A percentile compares a stretch with the other conserved stretches of the same genome.
Evolutionary conservation across 2,113 vertebrate species (phyloP).

Genomic region (Boulengeromyrus knoepffleri): DNA sequence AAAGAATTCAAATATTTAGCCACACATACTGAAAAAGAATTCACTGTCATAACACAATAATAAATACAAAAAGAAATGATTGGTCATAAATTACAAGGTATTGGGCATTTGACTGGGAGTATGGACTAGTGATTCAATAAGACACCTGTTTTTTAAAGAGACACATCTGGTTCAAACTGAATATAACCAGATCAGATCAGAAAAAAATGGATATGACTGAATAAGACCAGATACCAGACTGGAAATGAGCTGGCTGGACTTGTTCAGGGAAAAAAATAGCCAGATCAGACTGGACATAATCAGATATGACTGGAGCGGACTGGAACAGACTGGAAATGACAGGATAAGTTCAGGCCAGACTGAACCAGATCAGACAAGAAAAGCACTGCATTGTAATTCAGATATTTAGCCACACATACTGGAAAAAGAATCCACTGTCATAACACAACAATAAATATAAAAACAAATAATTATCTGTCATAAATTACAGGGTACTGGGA

Average conservation of each 20-base stretch:
- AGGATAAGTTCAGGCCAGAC: not conserved
- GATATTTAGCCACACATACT: slow-evolving; percentile 84
- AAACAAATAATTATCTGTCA: slow-evolving; percentile 68
- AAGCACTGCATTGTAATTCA: slow-evolving; percentile 57
- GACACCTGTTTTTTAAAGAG: slow-evolving; percentile 33
- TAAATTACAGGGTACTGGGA: slow-evolving; percentile 66
- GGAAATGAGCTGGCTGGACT: not conserved
- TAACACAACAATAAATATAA: slow-evolving; percentile 92
- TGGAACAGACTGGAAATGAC: not conserved
- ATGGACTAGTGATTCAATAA: slow-evolving; percentile 36
- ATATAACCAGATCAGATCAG: not conserved
- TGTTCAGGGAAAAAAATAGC: not conserved
- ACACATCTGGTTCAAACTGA: not conserved
- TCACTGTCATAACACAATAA: slow-evolving; percentile 94
- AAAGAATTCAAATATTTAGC: slow-evolving; percentile 94
- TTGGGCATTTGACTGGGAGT: slow-evolving; percentile 58
- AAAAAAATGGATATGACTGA: not conserved
- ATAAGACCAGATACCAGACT: not conserved
- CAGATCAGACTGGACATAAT: not conserved
- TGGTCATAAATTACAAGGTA: slow-evolving; percentile 67
- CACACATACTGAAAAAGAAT: slow-evolving; percentile 91
- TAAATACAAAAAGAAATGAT: slow-evolving; percentile 76
- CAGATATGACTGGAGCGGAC: not conserved
- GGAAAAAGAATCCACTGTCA: slow-evolving; percentile 70
- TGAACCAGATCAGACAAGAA: not conserved